Conservation (phyloP, 2,797 vertebrate species). For the Chiroxiphia lanceolata region DNA sequence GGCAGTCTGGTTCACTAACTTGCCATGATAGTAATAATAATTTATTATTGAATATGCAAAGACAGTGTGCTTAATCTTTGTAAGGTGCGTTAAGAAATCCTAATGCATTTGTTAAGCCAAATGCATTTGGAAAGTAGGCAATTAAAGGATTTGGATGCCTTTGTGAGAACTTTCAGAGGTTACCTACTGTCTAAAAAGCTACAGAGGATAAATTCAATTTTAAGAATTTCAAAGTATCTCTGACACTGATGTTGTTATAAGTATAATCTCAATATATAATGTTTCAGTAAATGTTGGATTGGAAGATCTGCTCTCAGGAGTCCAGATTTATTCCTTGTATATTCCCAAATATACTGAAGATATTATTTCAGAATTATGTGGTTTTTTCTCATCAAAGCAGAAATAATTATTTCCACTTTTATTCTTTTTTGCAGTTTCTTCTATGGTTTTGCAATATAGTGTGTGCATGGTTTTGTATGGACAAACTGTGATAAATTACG, state of each 20-base stretch:
- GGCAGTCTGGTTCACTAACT: neutral
- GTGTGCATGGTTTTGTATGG: neutral
- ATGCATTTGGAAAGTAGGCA: neutral
- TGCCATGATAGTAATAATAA: neutral
- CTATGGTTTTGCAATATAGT: neutral
- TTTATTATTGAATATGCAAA: conserved; percentile 37
- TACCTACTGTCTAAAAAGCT: neutral
- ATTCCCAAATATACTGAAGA: neutral
- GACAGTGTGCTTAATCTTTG: neutral
- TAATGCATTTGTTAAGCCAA: conserved; percentile 16
- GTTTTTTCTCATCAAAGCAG: neutral
- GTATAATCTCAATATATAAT: neutral
- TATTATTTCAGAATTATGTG: neutral
- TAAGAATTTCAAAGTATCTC: neutral
- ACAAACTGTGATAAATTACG: neutral
- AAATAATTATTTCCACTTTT: neutral
- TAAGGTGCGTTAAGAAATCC: conserved; percentile 14
- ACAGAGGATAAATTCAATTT: neutral
- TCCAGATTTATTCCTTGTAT: neutral
- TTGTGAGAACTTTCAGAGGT: neutral
- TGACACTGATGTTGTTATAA: neutral
- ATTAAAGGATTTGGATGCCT: conserved; percentile 26
- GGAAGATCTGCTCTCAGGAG: neutral
- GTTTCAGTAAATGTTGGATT: neutral
- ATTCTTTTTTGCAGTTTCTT: neutral